A percentile compares a stretch with the other conserved stretches of the same genome.
Conservation (phyloP, 2,113 vertebrate species). For the Syrmaticus mikado region DNA sequence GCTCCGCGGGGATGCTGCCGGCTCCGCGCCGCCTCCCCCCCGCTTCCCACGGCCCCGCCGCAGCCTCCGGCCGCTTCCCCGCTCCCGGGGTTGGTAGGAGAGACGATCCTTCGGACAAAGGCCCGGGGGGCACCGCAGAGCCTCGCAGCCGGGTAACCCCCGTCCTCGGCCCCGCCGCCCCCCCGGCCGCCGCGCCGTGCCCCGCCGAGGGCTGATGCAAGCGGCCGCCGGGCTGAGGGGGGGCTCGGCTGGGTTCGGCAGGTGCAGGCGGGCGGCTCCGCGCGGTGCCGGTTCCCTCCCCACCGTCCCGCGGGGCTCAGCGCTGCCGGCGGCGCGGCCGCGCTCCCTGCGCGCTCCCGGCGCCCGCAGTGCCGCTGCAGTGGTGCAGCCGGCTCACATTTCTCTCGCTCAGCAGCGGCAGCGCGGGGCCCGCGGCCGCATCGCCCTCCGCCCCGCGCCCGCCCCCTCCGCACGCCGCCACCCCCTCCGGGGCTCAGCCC, state of each 20-base stretch:
- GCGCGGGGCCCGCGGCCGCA: neutral
- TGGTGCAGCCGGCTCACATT: constrained; percentile 54
- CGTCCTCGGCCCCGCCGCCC: neutral
- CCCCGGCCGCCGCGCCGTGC: neutral
- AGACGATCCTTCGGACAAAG: too few species aligned
- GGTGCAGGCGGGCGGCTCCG: neutral
- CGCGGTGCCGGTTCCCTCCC: neutral
- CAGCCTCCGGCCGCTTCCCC: neutral
- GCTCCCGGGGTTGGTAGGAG: too few species aligned
- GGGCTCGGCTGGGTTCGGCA: neutral
- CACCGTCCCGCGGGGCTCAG: neutral
- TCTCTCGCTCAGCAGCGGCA: constrained; percentile 37
- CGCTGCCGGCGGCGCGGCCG: neutral
- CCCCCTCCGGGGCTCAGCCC: neutral
- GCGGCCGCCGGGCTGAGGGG: too few species aligned
- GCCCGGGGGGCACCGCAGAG: too few species aligned
- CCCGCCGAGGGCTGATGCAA: constrained; percentile 3
- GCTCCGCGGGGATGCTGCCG: neutral
- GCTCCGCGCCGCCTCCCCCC: neutral
- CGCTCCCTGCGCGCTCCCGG: neutral
- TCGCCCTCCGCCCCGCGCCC: neutral
- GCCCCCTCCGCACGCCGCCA: neutral
- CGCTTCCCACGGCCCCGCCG: neutral
- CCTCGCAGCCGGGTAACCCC: too few species aligned
- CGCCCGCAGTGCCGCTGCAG: constrained; percentile 61